Evolutionary conservation across 2,797 vertebrate genomes (phyloP).

Genomic region (Alauda arvensis): DNA sequence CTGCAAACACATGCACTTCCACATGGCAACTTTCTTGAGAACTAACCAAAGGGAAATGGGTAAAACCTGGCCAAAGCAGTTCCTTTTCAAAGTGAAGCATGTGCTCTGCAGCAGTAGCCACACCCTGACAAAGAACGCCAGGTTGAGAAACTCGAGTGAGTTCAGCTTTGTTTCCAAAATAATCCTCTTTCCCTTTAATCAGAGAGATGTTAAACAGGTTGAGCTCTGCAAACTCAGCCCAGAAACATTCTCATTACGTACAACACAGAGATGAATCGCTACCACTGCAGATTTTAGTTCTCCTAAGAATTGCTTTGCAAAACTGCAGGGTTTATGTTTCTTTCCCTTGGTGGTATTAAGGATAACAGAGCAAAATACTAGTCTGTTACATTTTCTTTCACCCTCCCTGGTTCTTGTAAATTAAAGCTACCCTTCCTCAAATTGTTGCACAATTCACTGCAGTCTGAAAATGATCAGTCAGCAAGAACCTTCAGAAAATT

Average conservation of each 20-base stretch:
- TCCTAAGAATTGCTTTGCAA: not conserved
- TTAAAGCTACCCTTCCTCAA: not conserved
- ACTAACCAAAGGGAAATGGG: not conserved
- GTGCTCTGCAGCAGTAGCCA: not conserved
- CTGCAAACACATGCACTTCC: not conserved
- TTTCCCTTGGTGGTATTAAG: not conserved
- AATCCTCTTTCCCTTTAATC: constrained; percentile 50
- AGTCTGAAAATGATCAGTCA: not conserved
- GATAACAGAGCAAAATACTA: constrained; percentile 13
- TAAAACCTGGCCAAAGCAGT: not conserved
- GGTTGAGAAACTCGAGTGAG: constrained; percentile 31
- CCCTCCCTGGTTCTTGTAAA: not conserved
- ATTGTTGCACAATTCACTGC: not conserved
- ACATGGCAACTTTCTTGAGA: not conserved
- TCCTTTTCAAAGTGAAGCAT: not conserved
- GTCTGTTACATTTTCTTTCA: not conserved
- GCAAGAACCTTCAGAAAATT: not conserved
- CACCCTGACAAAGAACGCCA: constrained; percentile 11
- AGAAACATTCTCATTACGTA: not conserved
- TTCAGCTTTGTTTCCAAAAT: constrained; percentile 50
- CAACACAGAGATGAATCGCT: not conserved
- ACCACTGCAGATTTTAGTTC: not conserved
- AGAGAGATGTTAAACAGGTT: constrained; percentile 25
- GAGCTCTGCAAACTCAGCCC: constrained; percentile 32
- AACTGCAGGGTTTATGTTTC: constrained; percentile 14